phyloP scores from a whole-genome alignment of 2,888 invertebrate species.

The Thecocarcelia acutangulata region DNA sequence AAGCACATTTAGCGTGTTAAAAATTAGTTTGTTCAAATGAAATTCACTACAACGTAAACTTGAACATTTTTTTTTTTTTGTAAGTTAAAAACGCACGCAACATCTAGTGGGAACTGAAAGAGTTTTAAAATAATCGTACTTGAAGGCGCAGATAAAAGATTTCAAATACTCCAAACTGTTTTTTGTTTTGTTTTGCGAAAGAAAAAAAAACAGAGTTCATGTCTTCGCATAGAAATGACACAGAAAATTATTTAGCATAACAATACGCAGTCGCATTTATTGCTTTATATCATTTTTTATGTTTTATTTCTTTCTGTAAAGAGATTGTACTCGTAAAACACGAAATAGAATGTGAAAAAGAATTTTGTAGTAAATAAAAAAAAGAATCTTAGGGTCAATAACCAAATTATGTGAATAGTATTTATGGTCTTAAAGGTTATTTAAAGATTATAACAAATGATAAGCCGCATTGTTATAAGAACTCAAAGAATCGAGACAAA shows the following conservation, averaged over 20 bases:
- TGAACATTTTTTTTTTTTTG: slow-evolving; percentile 21
- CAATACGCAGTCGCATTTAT: neutral
- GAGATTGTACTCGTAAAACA: too few relatives aligned
- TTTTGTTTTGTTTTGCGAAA: neutral
- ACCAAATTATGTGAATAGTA: slow-evolving; percentile 42
- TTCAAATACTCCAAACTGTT: neutral
- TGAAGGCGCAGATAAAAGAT: neutral
- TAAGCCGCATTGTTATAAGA: neutral
- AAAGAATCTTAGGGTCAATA: slow-evolving; percentile 54
- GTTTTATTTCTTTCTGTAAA: neutral
- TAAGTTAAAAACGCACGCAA: slow-evolving; percentile 2
- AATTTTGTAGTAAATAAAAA: neutral
- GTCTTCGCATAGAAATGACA: slow-evolving; percentile 6
- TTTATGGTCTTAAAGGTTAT: slow-evolving; percentile 13
- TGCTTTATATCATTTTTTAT: neutral
- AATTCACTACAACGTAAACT: neutral
- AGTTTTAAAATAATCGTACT: neutral
- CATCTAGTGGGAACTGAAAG: neutral
- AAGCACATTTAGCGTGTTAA: slow-evolving; percentile 8
- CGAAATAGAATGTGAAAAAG: neutral
- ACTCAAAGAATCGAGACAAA: neutral
- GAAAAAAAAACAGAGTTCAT: neutral
- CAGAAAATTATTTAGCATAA: slow-evolving; percentile 43
- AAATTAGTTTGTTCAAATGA: slow-evolving; percentile 24
- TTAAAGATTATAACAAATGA: slow-evolving; percentile 3